These are phyloP conservation scores for Cariama cristata DNA, from an alignment of 2,113 vertebrate species.

Conservation along the genomic window DNA sequence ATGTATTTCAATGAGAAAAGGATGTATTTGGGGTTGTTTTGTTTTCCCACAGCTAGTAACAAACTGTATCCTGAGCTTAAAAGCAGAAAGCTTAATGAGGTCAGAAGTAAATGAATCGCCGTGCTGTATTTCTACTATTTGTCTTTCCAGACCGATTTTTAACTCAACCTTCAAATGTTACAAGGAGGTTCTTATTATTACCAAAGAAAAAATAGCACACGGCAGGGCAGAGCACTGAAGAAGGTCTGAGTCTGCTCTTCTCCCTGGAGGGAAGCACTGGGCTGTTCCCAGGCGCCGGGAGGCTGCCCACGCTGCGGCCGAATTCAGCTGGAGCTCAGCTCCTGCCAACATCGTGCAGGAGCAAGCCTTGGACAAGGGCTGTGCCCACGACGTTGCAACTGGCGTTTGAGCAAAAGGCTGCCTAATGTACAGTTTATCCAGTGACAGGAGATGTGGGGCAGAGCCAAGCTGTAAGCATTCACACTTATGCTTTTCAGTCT, in stretches of 20 bases:
- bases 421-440: too few species aligned
- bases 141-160: background rate
- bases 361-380: background rate
- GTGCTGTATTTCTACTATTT: background rate
- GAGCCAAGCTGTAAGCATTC: background rate
- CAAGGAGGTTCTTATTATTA: background rate
- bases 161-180: background rate
- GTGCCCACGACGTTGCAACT: accelerated
- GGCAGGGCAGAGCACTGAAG: background rate
- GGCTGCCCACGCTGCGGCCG: accelerated
- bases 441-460: background rate
- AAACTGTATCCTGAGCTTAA: background rate
- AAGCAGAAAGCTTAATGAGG: background rate
- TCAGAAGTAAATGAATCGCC: background rate
- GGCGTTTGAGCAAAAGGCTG: background rate
- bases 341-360: accelerated
- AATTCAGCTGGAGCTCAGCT: background rate
- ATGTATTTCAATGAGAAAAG: background rate
- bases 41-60: background rate
- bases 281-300: accelerated
- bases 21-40: background rate
- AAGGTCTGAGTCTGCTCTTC: background rate
- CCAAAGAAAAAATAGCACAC: background rate
- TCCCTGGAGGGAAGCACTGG: background rate
- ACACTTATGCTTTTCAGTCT: background rate